phyloP scores from a whole-genome alignment of 2,888 invertebrate species.

The Mesoligia furuncula region DNA sequence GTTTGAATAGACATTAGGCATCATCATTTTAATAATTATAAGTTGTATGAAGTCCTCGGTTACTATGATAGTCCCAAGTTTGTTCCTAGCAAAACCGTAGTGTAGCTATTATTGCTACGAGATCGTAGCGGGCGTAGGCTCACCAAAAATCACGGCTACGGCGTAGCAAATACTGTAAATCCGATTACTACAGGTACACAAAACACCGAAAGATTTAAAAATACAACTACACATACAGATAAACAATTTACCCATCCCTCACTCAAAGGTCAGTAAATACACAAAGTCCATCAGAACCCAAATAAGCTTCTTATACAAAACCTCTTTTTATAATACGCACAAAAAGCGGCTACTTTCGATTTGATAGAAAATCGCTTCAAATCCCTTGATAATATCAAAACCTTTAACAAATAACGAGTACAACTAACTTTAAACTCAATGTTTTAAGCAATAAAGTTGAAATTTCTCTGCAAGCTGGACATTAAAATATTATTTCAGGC shows the following conservation, averaged over 20 bases:
- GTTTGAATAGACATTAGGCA: too few species aligned
- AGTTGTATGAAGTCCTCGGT: too few species aligned
- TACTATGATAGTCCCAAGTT: too few species aligned
- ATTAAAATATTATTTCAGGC: slow-evolving; percentile 80
- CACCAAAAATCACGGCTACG: not conserved
- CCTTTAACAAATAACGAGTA: slow-evolving; percentile 71
- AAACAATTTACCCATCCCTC: slow-evolving; percentile 43
- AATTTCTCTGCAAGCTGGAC: slow-evolving; percentile 33
- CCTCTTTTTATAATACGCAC: slow-evolving; percentile 67
- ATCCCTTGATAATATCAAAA: slow-evolving; percentile 84
- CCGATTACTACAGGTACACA: not conserved
- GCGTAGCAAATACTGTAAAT: slow-evolving; percentile 2
- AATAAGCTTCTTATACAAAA: slow-evolving; percentile 74
- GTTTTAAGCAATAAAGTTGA: not conserved
- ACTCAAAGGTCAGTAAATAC: slow-evolving; percentile 60
- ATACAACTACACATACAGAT: slow-evolving; percentile 28
- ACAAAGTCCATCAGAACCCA: slow-evolving; percentile 68
- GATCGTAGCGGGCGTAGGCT: not conserved
- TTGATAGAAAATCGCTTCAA: slow-evolving; percentile 84
- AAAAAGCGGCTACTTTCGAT: slow-evolving; percentile 77
- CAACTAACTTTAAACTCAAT: slow-evolving; percentile 58
- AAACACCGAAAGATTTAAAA: not conserved
- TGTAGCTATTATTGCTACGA: not conserved
- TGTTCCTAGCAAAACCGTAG: not conserved
- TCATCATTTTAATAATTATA: too few species aligned